These are phyloP conservation scores for Sylvicola fuscatus DNA, from an alignment of 2,888 invertebrate species.

Conservation along the genomic window DNA sequence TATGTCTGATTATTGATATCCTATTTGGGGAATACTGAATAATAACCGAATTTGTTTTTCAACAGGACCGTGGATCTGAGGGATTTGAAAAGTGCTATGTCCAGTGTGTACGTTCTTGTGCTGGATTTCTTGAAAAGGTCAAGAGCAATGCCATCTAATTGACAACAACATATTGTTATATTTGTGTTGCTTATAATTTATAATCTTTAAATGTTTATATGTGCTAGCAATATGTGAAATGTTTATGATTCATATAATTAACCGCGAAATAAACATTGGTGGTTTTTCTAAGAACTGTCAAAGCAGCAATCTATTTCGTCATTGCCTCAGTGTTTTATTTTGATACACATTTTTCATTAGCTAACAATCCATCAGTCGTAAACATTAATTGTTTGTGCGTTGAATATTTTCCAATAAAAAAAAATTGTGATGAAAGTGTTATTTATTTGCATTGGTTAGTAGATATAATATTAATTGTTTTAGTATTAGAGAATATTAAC, in stretches of 20 bases:
- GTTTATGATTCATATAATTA: too few relatives aligned
- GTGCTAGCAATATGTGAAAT: too few relatives aligned
- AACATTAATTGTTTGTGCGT: neutral
- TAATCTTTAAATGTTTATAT: too few relatives aligned
- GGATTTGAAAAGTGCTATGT: conserved; percentile 61
- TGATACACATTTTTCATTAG: too few relatives aligned
- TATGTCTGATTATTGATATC: conserved; percentile 18
- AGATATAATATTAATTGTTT: neutral
- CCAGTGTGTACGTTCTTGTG: conserved; percentile 46
- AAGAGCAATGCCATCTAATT: conserved; percentile 4
- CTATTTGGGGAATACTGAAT: conserved; percentile 2
- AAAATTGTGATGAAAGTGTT: conserved; percentile 4
- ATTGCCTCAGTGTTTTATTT: too few relatives aligned
- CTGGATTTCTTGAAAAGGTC: conserved; percentile 33
- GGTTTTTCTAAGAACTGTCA: too few relatives aligned
- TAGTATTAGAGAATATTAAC: conserved; percentile 2
- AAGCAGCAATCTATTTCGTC: too few relatives aligned
- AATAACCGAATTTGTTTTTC: conserved; percentile 9
- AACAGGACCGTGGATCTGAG: conserved; percentile 39
- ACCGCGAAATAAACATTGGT: too few relatives aligned
- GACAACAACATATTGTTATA: too few relatives aligned
- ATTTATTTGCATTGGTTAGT: conserved; percentile 6
- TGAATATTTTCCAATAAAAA: too few relatives aligned
- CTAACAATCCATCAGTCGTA: too few relatives aligned
- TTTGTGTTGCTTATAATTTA: neutral